Evolutionary conservation across 35 echinoderm and acorn worm species (phyloP).

Genomic region (Lytechinus pictus): DNA sequence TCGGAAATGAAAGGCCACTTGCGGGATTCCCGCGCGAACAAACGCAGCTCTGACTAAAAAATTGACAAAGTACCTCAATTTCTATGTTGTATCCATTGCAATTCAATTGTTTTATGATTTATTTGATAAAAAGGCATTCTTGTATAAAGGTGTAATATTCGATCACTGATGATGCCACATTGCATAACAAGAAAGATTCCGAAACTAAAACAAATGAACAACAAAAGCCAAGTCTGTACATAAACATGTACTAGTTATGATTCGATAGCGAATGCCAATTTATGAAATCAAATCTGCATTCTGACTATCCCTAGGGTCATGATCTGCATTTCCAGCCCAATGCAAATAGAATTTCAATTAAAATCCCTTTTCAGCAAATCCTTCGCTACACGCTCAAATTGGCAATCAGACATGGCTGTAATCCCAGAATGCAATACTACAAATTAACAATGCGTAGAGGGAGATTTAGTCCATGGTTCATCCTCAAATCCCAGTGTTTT

Average conservation of each 20-base stretch:
- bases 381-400: background rate
- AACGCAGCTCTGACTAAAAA: too few relatives aligned
- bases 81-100: too few relatives aligned
- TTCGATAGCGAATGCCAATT: background rate
- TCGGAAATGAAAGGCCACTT: too few relatives aligned
- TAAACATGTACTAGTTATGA: background rate
- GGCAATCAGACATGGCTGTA: background rate
- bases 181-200: too few relatives aligned
- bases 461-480: background rate
- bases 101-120: too few relatives aligned
- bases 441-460: background rate
- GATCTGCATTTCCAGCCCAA: background rate
- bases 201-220: too few relatives aligned
- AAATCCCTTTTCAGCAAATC: slow-evolving; percentile 6
- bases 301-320: background rate
- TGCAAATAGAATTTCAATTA: slow-evolving; percentile 8
- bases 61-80: too few relatives aligned
- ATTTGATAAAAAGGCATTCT: too few relatives aligned
- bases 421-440: background rate
- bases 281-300: background rate
- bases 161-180: too few relatives aligned
- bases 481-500: background rate
- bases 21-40: too few relatives aligned
- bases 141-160: too few relatives aligned
- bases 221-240: background rate